These are phyloP conservation scores for Criorhina ranunculi DNA, from an alignment of 2,888 invertebrate species.

Conservation along the genomic window DNA sequence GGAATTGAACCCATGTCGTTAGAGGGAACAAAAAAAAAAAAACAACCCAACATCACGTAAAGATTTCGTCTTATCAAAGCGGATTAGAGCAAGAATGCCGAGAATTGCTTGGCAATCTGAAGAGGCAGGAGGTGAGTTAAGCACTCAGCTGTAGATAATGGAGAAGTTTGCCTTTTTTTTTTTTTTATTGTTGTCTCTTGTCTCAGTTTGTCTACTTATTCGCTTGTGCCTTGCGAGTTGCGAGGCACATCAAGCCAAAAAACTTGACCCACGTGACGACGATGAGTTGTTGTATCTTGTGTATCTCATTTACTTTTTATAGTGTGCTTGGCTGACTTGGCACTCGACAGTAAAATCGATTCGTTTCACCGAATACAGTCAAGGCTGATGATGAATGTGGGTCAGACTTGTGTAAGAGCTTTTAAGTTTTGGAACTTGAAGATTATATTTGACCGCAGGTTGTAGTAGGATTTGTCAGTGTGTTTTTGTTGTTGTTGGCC, in stretches of 20 bases:
- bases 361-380: constrained; percentile 19
- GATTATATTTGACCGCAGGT: not conserved
- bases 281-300: constrained; percentile 27
- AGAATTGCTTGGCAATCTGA: not conserved
- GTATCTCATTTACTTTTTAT: constrained; percentile 13
- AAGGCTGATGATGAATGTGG: constrained; percentile 36
- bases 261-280: constrained; percentile 42
- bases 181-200: not conserved
- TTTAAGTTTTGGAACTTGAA: constrained; percentile 21
- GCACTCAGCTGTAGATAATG: constrained; percentile 2
- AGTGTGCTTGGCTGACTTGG: constrained; percentile 6
- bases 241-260: constrained; percentile 25
- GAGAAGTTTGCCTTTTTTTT: constrained; percentile 11
- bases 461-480: not conserved
- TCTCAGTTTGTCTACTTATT: constrained; percentile 26
- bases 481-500: not conserved
- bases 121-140: not conserved
- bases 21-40: not conserved
- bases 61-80: constrained; percentile 33
- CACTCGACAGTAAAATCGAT: constrained; percentile 38
- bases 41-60: not conserved
- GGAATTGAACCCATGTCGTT: not conserved
- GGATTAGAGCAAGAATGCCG: constrained; percentile 25
- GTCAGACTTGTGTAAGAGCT: constrained; percentile 46
- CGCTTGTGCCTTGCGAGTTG: constrained; percentile 18